phyloP scores from a whole-genome alignment of 2,113 vertebrate genomes.

The Brachionichthys hirsutus region DNA sequence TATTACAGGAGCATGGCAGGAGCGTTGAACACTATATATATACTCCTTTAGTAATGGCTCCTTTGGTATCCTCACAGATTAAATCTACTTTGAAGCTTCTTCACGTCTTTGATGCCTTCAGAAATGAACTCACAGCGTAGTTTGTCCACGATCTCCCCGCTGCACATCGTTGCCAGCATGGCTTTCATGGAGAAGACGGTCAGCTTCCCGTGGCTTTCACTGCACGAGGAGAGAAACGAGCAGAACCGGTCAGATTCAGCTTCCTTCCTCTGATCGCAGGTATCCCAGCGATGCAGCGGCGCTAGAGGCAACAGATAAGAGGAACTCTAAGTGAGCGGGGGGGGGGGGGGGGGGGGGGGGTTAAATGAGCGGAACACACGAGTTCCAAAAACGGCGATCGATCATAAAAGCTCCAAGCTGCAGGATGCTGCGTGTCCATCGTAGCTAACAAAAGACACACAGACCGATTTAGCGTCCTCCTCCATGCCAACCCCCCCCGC shows the following conservation, averaged over 20 bases:
- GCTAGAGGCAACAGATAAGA: constrained; percentile 35
- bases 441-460: too few relatives aligned
- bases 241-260: constrained; percentile 52
- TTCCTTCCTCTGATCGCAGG: constrained; percentile 51
- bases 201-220: constrained; percentile 94
- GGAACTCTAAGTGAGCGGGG: constrained; percentile 37
- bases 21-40: too few relatives aligned
- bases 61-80: too few relatives aligned
- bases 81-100: too few relatives aligned
- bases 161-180: constrained; percentile 97
- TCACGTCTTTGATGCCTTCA: too few relatives aligned
- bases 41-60: too few relatives aligned
- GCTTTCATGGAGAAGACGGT: constrained; percentile 98
- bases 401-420: constrained; percentile 41
- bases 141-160: constrained; percentile 97
- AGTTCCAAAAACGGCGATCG: constrained; percentile 41
- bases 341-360: too few relatives aligned
- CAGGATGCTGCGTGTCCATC: constrained; percentile 2
- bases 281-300: constrained; percentile 39
- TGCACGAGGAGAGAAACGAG: constrained; percentile 64
- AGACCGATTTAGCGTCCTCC: too few relatives aligned
- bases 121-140: constrained; percentile 88
- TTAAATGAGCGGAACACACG: constrained; percentile 36
- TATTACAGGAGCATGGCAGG: too few relatives aligned
- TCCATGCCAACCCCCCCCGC: too few relatives aligned